Evolutionary conservation across 1,140 invertebrate genomes (phyloP), one percentile per base, ranked within the genome.

Genomic region (Druon quercuslanigerum): DNA sequence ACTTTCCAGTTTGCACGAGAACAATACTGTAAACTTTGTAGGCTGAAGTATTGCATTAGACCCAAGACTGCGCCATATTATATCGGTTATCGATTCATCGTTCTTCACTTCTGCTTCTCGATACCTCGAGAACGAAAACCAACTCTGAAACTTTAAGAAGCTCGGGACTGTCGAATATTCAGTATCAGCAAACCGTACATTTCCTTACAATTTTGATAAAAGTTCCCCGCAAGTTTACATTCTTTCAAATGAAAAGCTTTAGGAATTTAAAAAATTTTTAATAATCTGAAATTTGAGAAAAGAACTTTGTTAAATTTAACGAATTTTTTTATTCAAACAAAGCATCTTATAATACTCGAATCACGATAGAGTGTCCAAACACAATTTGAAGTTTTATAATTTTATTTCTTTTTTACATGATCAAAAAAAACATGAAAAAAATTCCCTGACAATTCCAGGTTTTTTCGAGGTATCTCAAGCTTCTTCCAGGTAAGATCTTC

Each of bases 31-130:
- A 40, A 33, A 66, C 60, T 66, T 66, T 66, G 25, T 16, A 46
- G 25, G 25, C 25, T 33, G 40, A 66, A 66, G 60, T n/a, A 66
- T 66, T 66, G 60, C 25, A 66, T 66, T 66, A 66, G 60, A 66
- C 25, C 40, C 60, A 40, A 66, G 60, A 66, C 60, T 20, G 57
- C 12, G 60, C 60, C 60, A 66, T 40, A 66, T 66, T 66, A 66
- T 66, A 66, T 66, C 60, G 60, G 60, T 66, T 66, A 66, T 66
- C 60, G 60, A 66, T 66, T 66, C 60, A 66, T 46, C 60, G 33
- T 66, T 66, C 60, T 66, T 66, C 20, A 33, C 60, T 66, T 66
- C 60, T 66, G 60, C 33, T 16, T 66, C 60, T 66, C 19, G 19
- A 57, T 57, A 57, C 13, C 8, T 17, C 40, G 7, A 9, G 9